Conservation (phyloP, 2,797 vertebrate genomes). For the Mallotus villosus region DNA sequence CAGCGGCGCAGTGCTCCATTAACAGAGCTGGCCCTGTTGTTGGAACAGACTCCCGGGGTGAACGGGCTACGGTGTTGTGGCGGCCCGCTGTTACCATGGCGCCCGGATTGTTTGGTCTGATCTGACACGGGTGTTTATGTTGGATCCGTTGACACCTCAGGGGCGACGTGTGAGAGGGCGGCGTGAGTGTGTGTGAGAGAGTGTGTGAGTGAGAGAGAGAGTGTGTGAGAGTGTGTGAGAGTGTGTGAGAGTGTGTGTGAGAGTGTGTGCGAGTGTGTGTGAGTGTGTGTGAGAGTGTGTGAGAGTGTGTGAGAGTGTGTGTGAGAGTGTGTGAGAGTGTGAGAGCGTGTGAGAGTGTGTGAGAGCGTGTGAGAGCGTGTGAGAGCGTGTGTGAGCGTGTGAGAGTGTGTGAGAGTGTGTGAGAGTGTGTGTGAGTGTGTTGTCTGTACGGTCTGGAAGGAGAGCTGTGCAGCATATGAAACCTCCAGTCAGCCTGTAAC, state of each 20-base stretch:
- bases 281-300: background rate
- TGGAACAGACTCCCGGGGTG: background rate
- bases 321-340: too few relatives aligned
- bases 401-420: too few relatives aligned
- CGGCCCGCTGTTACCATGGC: background rate
- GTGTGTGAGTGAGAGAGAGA: too few relatives aligned
- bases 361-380: background rate
- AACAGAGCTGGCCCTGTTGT: background rate
- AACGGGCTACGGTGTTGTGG: background rate
- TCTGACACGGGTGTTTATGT: slow-evolving; percentile 23
- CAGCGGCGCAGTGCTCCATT: background rate
- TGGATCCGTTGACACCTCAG: slow-evolving; percentile 6
- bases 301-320: background rate
- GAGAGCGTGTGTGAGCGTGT: background rate
- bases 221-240: slow-evolving; percentile 1
- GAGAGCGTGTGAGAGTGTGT: background rate
- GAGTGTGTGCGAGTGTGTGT: background rate
- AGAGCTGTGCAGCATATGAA: too few relatives aligned
- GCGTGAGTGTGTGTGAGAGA: background rate
- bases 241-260: background rate
- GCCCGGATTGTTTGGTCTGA: slow-evolving; percentile 17
- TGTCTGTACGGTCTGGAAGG: too few relatives aligned
- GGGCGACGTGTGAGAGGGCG: slow-evolving; percentile 7
- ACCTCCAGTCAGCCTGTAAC: too few relatives aligned
- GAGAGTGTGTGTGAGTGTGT: too few relatives aligned